Conservation (phyloP, 2,113 vertebrate genomes). For the Chamaea fasciata region DNA sequence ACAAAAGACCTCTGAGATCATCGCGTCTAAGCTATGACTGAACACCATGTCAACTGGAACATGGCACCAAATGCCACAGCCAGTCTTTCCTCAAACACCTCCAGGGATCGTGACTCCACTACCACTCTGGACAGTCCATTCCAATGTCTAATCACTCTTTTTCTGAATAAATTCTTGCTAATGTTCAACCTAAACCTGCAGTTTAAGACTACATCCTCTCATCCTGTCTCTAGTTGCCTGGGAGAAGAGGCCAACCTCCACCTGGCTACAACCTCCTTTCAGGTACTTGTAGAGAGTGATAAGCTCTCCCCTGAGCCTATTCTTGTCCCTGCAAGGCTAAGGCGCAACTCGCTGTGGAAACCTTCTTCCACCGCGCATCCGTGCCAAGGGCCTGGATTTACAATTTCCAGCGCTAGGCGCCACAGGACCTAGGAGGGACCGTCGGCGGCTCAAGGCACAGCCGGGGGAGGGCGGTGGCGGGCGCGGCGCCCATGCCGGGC, state of each 20-base stretch:
- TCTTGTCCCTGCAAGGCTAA: neutral
- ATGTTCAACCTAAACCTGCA: neutral
- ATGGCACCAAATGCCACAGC: neutral
- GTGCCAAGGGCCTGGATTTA: constrained; percentile 42
- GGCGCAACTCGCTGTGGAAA: neutral
- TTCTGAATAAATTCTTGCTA: neutral
- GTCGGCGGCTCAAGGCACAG: neutral
- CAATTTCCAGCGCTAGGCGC: constrained; percentile 26
- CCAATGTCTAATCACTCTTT: neutral
- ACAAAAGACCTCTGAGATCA: neutral
- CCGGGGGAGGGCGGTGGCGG: neutral
- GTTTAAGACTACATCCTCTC: neutral
- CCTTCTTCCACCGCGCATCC: neutral
- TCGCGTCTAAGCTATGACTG: neutral
- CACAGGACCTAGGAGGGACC: neutral
- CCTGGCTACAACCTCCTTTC: neutral
- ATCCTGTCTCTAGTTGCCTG: no score
- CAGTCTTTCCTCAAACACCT: neutral
- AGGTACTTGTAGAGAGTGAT: neutral
- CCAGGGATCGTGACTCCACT: neutral
- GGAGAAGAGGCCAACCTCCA: neutral
- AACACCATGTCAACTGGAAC: neutral
- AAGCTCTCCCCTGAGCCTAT: neutral
- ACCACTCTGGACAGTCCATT: neutral
- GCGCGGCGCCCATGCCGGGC: neutral